Evolutionary conservation across 2,888 invertebrate genomes (phyloP).

Genomic region (Zeuzera pyrina): DNA sequence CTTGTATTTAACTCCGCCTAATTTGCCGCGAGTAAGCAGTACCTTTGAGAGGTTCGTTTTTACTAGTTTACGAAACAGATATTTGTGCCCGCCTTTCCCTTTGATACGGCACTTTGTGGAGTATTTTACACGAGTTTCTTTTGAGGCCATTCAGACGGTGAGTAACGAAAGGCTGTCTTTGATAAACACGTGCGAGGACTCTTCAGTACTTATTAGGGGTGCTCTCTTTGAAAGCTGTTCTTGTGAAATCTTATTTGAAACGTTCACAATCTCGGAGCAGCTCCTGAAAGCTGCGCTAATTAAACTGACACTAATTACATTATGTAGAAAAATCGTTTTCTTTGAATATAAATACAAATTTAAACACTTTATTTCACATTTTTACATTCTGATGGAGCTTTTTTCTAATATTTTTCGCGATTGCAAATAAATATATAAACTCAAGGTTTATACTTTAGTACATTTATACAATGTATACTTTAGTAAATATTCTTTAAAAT

Average conservation of each 20-base stretch:
- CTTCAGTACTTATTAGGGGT: slow-evolving; percentile 74
- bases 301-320: slow-evolving; percentile 72
- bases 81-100: slow-evolving; percentile 72
- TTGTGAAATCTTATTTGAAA: slow-evolving; percentile 70
- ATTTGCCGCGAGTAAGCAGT: slow-evolving; percentile 69
- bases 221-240: slow-evolving; percentile 72
- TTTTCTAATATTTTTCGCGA: no score
- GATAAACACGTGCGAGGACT: slow-evolving; percentile 74
- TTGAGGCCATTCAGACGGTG: slow-evolving; percentile 73
- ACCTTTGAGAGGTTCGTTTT: slow-evolving; percentile 71
- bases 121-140: slow-evolving; percentile 74
- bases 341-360: no score
- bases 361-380: no score
- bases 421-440: no score
- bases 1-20: slow-evolving; percentile 71
- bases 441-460: no score
- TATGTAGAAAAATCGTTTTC: slow-evolving; percentile 67
- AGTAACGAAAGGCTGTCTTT: slow-evolving; percentile 74
- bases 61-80: slow-evolving; percentile 74
- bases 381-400: no score
- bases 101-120: slow-evolving; percentile 73
- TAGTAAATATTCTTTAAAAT: no score
- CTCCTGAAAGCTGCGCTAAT: slow-evolving; percentile 68
- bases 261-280: slow-evolving; percentile 69
- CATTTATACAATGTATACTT: no score